phyloP scores from a whole-genome alignment of 92 coral and sea anemone genomes.

The Parazoanthus atlanticus region DNA sequence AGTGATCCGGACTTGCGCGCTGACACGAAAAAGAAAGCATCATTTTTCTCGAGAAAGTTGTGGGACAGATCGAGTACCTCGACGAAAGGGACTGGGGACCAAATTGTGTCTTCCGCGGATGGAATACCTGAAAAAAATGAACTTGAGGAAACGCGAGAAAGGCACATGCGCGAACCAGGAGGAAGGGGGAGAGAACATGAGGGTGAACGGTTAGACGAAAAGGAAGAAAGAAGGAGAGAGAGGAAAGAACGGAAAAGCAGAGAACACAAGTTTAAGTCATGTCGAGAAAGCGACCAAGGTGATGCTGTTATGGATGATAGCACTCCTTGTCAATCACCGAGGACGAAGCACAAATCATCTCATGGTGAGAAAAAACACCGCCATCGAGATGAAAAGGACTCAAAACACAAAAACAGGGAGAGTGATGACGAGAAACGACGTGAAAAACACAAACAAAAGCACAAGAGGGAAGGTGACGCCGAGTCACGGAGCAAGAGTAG shows the following conservation, averaged over 20 bases:
- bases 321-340: conserved; percentile 13
- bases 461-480: conserved; percentile 2
- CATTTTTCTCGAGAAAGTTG: conserved; percentile 55
- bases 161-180: not conserved
- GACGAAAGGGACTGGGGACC: conserved; percentile 54
- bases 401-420: conserved; percentile 44
- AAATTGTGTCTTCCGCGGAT: conserved; percentile 6
- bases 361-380: conserved; percentile 21
- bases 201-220: conserved; percentile 14
- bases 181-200: not conserved
- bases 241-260: conserved; percentile 43
- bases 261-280: conserved; percentile 42
- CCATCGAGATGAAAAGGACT: conserved; percentile 21
- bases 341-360: conserved; percentile 4
- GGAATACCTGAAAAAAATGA: conserved; percentile 54
- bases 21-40: conserved; percentile 53
- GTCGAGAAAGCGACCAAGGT: conserved; percentile 4
- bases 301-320: not conserved
- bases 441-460: conserved; percentile 32
- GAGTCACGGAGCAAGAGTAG: conserved; percentile 25
- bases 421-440: conserved; percentile 46
- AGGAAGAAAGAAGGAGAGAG: conserved; percentile 13
- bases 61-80: conserved; percentile 54
- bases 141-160: conserved; percentile 45
- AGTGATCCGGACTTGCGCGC: conserved; percentile 84